Base-by-base conservation (phyloP, 2,888 invertebrate species). In the Agriopis leucophaearia region DNA sequence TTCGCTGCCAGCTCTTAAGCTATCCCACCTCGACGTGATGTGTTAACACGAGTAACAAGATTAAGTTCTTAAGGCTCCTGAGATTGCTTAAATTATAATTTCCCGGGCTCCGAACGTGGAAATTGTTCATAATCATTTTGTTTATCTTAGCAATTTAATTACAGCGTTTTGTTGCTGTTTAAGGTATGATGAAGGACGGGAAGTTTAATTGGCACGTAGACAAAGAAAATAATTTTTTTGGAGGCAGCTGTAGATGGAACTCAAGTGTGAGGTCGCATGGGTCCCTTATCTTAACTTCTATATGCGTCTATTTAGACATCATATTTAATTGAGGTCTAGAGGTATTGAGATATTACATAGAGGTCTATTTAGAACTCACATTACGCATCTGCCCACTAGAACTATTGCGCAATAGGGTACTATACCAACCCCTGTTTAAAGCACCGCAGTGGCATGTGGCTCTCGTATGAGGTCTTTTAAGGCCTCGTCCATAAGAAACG, bases 31-130 rank as follows among this genome's bases (percentile, higher is more conserved):
- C 54, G 56, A 65, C 71, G 65, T 72, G 75, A 75, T 70, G 64
- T 77, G 76, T 77, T 74, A 76, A 72, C 78, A 78, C 78, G 75
- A 78, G 74, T 73, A 60, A 51, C 64, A 64, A 64, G 66, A 74
- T 76, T 66, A 64, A 73, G 68, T 62, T 61, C 61, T 58, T 45
- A 63, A 64, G 62, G 63, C 63, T 61, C 55, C 40, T 64, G 65
- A 69, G 69, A 75, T 74, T 68, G 63, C 57, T 74, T 70, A 68
- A 75, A 69, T 75, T 71, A 73, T 77, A 81, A 85, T 86, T 85
- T 84, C 79, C 82, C 78, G 60, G 79, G 66, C 69, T 69, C 44
- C 76, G 70, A 77, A 65, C 74, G 74, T 70, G 71, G 70, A 73
- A 77, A 80, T 75, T 74, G 66, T 73, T 73, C 62, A 67, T 69